Percentiles rank a stretch among this genome's conserved stretches.
Conservation (phyloP, 30 jellyfish, hydroid and myxozoan species). For the Cassiopea andromeda region DNA sequence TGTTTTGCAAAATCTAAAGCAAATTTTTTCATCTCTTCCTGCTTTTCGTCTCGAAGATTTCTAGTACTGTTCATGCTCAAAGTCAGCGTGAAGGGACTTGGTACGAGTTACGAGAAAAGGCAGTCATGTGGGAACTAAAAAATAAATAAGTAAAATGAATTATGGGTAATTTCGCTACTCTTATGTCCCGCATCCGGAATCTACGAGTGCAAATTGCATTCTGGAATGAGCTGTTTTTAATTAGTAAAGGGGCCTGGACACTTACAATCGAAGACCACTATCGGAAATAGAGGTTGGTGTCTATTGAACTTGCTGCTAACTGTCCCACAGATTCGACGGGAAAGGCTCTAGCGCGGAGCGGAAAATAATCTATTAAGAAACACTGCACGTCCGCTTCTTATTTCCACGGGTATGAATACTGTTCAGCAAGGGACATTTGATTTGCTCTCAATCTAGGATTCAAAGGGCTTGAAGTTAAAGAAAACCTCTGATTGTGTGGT, state of each 20-base stretch:
- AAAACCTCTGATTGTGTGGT: neutral
- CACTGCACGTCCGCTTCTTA: constrained; percentile 5
- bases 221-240: neutral
- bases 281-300: neutral
- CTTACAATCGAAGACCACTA: neutral
- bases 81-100: too few species aligned
- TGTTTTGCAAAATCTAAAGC: too few species aligned
- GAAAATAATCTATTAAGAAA: neutral
- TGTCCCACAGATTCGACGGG: neutral
- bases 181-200: too few species aligned
- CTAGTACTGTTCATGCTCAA: too few species aligned
- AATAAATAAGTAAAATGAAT: neutral
- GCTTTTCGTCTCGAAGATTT: too few species aligned
- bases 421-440: neutral
- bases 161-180: neutral
- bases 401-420: neutral
- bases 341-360: neutral
- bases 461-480: neutral
- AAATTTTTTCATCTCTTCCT: too few species aligned
- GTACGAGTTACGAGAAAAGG: too few species aligned
- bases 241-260: neutral
- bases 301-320: neutral
- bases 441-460: neutral
- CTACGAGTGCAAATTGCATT: neutral
- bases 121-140: too few species aligned